These are phyloP conservation scores for Cheirogaleus medius DNA, from an alignment of 2,113 vertebrate species.

Conservation along the genomic window DNA sequence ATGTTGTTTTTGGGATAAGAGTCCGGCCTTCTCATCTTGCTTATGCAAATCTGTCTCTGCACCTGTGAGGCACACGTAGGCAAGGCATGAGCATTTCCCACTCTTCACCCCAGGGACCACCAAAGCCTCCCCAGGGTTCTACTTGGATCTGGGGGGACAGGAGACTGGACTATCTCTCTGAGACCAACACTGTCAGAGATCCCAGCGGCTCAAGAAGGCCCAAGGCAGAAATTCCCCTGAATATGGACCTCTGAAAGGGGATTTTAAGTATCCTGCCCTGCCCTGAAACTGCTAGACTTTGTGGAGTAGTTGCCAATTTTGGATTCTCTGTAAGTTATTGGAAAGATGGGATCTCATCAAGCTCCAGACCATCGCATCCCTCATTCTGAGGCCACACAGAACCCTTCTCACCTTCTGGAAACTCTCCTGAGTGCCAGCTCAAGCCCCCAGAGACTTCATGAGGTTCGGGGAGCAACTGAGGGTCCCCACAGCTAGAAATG, in stretches of 20 bases:
- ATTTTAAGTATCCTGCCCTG: background rate
- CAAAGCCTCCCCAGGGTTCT: background rate
- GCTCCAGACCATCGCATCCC: background rate
- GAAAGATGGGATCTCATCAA: background rate
- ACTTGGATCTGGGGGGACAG: background rate
- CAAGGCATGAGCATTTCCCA: background rate
- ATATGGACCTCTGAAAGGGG: background rate
- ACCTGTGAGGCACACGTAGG: conserved; percentile 31
- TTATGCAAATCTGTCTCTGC: background rate
- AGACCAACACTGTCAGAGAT: background rate
- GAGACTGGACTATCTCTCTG: background rate
- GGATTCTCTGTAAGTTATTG: background rate
- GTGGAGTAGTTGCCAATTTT: background rate
- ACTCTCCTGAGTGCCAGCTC: background rate
- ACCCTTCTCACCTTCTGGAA: background rate
- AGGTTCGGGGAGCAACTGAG: background rate
- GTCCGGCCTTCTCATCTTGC: background rate
- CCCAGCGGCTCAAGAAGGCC: background rate
- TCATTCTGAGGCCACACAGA: background rate
- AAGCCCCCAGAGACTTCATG: background rate
- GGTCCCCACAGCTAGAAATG: background rate
- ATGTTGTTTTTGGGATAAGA: background rate
- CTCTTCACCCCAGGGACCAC: background rate
- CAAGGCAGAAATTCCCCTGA: background rate
- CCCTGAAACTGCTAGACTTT: background rate